Conservation (phyloP, 2,113 vertebrate species). For the Pseudorasbora parva region DNA sequence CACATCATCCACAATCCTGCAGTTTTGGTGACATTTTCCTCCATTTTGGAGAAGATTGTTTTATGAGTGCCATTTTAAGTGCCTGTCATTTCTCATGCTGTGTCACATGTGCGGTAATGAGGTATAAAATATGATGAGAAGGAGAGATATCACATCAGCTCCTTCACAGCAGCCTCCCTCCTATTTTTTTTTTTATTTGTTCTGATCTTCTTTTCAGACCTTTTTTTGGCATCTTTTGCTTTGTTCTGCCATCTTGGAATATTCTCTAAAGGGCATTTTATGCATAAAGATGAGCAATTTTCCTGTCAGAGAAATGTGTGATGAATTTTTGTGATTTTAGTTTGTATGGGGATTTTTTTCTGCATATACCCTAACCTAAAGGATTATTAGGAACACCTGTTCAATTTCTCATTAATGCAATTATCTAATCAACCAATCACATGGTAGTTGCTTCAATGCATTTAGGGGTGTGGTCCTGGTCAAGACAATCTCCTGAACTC, state of each 20-base stretch:
- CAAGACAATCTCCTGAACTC: too few relatives aligned
- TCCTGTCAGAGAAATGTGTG: background rate
- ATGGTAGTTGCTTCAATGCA: too few relatives aligned
- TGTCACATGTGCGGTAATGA: background rate
- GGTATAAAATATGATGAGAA: conserved; percentile 3
- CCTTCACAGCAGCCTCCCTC: background rate
- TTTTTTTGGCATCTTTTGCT: background rate
- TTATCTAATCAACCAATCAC: too few relatives aligned
- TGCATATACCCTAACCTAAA: too few relatives aligned
- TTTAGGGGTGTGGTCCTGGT: too few relatives aligned
- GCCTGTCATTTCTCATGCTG: background rate
- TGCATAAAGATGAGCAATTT: background rate
- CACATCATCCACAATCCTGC: background rate
- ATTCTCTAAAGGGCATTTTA: background rate
- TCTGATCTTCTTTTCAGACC: background rate
- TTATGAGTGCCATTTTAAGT: conserved; percentile 9
- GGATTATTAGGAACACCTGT: too few relatives aligned
- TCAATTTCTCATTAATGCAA: too few relatives aligned
- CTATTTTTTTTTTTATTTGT: background rate
- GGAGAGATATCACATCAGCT: conserved; percentile 1
- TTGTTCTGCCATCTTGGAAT: background rate
- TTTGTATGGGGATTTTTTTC: background rate
- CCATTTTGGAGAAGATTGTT: background rate
- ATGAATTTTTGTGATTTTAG: background rate
- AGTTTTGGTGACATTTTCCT: conserved; percentile 14